These are phyloP conservation scores for Seriola quinqueradiata DNA, from an alignment of 2,113 vertebrate species.

Conservation along the genomic window DNA sequence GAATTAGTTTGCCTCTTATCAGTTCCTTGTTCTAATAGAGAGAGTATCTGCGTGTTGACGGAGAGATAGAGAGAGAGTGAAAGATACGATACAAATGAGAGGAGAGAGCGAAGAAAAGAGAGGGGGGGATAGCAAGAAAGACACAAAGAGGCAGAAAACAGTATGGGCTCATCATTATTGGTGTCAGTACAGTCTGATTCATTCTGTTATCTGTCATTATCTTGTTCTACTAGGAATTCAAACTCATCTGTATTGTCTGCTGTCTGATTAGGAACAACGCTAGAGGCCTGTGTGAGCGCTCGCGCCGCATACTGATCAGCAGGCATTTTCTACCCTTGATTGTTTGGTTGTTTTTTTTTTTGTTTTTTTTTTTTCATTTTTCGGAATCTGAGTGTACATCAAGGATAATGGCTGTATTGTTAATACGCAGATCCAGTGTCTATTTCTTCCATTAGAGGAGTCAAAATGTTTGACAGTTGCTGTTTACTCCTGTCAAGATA, in stretches of 20 bases:
- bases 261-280: conserved; percentile 58
- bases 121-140: conserved; percentile 10
- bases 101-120: conserved; percentile 11
- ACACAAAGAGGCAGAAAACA: conserved; percentile 31
- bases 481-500: conserved; percentile 20
- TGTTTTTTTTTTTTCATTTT: not conserved
- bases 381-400: not conserved
- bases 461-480: conserved; percentile 31
- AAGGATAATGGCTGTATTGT: conserved; percentile 22
- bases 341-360: conserved; percentile 3
- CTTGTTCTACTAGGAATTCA: conserved; percentile 56
- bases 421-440: conserved; percentile 8
- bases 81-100: conserved; percentile 47
- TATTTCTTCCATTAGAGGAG: conserved; percentile 24
- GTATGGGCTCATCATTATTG: conserved; percentile 31
- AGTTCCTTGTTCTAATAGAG: conserved; percentile 42
- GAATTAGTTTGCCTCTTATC: conserved; percentile 57
- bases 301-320: conserved; percentile 39
- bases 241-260: conserved; percentile 61
- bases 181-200: conserved; percentile 49
- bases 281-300: conserved; percentile 24
- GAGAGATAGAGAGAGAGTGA: conserved; percentile 33
- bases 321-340: not conserved
- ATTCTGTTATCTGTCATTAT: conserved; percentile 63
- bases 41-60: conserved; percentile 32